Evolutionary conservation across 2,888 invertebrate genomes (phyloP), one percentile per base, ranked within the genome.

Genomic region (Nephrotoma guestfalica): DNA sequence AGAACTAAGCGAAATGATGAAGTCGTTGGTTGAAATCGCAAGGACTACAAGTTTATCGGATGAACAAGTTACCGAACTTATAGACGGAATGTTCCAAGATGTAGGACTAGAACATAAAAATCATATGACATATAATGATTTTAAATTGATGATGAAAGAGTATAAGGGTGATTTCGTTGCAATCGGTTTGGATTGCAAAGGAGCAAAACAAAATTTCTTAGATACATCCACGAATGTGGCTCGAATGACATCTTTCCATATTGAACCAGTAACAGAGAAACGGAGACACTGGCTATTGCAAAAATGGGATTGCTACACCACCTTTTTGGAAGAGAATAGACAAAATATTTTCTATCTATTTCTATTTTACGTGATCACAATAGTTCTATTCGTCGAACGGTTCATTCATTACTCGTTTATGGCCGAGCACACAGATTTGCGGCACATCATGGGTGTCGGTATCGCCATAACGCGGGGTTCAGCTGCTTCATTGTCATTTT

Each of bases 381-480:
- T 97, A 88, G 97, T 96, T 0, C 91, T 98, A n/a, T 99, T 98
- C 90, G 95, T 98, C 7, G 98, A 98, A 90, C 93, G 98, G 90
- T 99, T 98, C 90, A 97, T 98, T 87, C 97, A 98, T 92, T 98
- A 98, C 90, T 97, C 98, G 0, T 98, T 98, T 91, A 97, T 98
- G 96, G 95, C 97, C 0, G 98, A 99, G 90, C 98, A 98, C 91
- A 95, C 97, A 41, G 98, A 99, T 91, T 92, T 99, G 88, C 93
- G 98, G 0, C 97, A 98, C 90, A 98, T 99, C 83, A 98, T 99
- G 98, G 98, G 98, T 0, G 97, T 97, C 1, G 98, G 98, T 0
- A 98, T 98, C 86, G 98, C 98, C 6, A 97, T 98, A 88, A 98
- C 98, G 0, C 93, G 98, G 90, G 98, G 98, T 18, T 97, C 98